phyloP scores from a whole-genome alignment of 2,888 invertebrate species.

The Patella caerulea region DNA sequence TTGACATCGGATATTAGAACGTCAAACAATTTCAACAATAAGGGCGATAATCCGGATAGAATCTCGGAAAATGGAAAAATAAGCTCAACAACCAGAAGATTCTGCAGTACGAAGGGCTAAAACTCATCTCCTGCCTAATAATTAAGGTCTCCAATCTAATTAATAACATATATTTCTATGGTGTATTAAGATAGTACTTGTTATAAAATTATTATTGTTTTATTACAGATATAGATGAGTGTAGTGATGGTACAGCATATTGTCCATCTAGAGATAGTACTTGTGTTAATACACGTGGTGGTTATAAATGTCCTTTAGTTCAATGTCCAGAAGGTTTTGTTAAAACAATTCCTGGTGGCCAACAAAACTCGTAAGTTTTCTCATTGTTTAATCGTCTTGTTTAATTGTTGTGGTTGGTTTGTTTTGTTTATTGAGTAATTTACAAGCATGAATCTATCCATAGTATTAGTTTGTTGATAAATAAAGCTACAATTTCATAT shows the following conservation, averaged over 20 bases:
- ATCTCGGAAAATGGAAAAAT: too few species aligned
- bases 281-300: constrained; percentile 92
- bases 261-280: constrained; percentile 77
- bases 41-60: too few species aligned
- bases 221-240: constrained; percentile 81
- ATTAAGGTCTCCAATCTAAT: too few species aligned
- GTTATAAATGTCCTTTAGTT: constrained; percentile 88
- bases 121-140: too few species aligned
- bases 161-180: not conserved
- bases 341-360: constrained; percentile 53
- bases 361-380: constrained; percentile 57
- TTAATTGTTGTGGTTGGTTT: not conserved
- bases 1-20: too few species aligned
- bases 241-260: constrained; percentile 73
- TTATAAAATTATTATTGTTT: not conserved
- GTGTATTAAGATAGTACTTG: not conserved
- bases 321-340: constrained; percentile 88
- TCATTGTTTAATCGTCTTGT: not conserved
- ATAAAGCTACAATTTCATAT: too few species aligned
- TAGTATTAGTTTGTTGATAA: too few species aligned
- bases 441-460: too few species aligned
- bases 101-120: too few species aligned
- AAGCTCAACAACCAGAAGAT: too few species aligned
- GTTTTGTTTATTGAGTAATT: too few species aligned
- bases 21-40: too few species aligned